Evolutionary conservation across 2,888 invertebrate species (phyloP).

Genomic region (Andrena trimmerana): DNA sequence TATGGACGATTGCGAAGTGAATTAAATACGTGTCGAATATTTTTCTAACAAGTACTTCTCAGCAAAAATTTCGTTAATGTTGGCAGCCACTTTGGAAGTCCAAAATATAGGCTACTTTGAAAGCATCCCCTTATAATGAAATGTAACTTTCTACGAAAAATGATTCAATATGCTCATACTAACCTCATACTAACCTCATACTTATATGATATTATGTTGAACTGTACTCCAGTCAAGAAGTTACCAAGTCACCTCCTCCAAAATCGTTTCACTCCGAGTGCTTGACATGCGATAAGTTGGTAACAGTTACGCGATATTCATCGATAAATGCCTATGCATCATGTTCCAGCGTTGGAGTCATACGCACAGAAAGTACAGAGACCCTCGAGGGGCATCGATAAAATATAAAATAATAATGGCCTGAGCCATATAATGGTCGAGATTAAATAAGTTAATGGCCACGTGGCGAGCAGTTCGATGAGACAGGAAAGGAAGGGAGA

Average conservation of each 20-base stretch:
- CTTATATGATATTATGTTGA: too few species aligned
- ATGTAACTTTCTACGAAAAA: too few species aligned
- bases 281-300: slow-evolving; percentile 24
- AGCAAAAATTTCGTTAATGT: too few species aligned
- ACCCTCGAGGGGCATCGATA: slow-evolving; percentile 21
- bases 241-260: neutral
- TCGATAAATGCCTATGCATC: slow-evolving; percentile 29
- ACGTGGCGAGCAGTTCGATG: slow-evolving; percentile 3
- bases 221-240: too few species aligned
- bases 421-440: slow-evolving; percentile 55
- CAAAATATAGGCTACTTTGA: too few species aligned
- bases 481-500: neutral
- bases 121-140: too few species aligned
- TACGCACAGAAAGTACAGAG: neutral
- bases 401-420: slow-evolving; percentile 60
- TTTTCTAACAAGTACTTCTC: too few species aligned
- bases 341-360: slow-evolving; percentile 5
- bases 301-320: slow-evolving; percentile 38
- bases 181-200: too few species aligned
- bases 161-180: too few species aligned
- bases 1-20: too few species aligned
- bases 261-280: slow-evolving; percentile 4
- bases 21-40: too few species aligned
- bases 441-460: slow-evolving; percentile 62
- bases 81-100: too few species aligned